These are phyloP conservation scores for Syncerus caffer DNA, from an alignment of 2,797 vertebrate genomes.

Conservation along the genomic window DNA sequence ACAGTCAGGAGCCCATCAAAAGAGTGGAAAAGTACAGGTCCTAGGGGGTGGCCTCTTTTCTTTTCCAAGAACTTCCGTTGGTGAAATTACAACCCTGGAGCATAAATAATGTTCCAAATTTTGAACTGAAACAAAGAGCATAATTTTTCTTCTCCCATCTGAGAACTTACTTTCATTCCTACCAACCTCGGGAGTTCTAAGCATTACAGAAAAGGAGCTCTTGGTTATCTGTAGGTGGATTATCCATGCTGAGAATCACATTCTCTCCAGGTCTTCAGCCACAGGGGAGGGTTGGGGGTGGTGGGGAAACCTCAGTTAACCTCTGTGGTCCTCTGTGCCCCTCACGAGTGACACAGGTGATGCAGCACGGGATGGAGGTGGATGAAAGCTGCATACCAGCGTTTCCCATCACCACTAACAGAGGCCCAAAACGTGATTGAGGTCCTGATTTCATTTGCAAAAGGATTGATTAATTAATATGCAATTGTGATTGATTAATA, in stretches of 20 bases:
- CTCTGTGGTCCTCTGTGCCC: neutral
- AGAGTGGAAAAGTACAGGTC: neutral
- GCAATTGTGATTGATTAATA: neutral
- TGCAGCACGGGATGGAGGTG: neutral
- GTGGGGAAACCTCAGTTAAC: neutral
- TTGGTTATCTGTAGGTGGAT: neutral
- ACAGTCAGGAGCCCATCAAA: conserved; percentile 3
- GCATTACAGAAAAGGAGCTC: neutral
- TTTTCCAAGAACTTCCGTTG: neutral
- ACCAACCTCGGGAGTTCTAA: neutral
- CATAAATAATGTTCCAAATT: conserved; percentile 6
- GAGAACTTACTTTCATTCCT: neutral
- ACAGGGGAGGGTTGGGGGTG: neutral
- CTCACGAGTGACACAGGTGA: neutral
- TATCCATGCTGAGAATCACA: neutral
- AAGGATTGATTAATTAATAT: neutral
- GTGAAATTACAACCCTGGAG: neutral
- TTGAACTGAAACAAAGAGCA: neutral
- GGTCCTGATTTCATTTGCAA: neutral
- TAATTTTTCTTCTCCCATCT: neutral
- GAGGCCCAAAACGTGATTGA: neutral
- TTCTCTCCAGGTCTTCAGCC: neutral
- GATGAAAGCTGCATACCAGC: neutral
- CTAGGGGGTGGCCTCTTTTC: neutral
- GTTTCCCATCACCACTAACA: neutral